Conservation (phyloP, 2,113 vertebrate species). For the Microcebus tavaratra region DNA sequence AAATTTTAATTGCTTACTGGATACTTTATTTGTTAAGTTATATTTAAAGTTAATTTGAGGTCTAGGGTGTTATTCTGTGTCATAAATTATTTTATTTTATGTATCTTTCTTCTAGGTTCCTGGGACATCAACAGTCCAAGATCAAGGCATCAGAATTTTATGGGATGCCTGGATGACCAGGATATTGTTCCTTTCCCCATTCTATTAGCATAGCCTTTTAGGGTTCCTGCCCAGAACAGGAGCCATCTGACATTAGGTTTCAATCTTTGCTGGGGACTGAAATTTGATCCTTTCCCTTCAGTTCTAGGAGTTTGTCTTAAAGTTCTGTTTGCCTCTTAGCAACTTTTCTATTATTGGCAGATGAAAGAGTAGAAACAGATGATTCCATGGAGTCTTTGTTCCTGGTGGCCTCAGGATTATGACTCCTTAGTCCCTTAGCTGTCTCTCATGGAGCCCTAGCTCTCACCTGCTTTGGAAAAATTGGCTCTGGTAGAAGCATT, state of each 20-base stretch:
- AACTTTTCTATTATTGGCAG: not conserved
- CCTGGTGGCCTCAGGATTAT: not conserved
- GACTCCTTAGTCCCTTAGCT: not conserved
- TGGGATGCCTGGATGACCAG: not conserved
- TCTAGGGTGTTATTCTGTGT: not conserved
- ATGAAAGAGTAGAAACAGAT: not conserved
- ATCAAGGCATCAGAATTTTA: not conserved
- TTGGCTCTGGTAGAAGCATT: not conserved
- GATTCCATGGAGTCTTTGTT: not conserved
- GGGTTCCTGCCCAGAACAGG: not conserved
- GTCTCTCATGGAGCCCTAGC: not conserved
- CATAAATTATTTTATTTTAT: conserved; percentile 11
- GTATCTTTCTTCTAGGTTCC: not conserved
- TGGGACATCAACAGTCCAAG: not conserved
- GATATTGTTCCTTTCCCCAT: not conserved
- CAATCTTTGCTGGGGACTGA: not conserved
- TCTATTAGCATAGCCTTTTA: not conserved
- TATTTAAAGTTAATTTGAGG: not conserved
- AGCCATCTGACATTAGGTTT: not conserved
- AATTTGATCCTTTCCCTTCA: not conserved
- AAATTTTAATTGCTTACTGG: not conserved
- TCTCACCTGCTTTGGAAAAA: not conserved
- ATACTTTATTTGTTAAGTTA: not conserved
- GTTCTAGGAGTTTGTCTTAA: not conserved
- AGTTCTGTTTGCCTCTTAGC: not conserved